Conservation (phyloP, 2,888 invertebrate genomes). For the Pristionchus maxplancki region DNA sequence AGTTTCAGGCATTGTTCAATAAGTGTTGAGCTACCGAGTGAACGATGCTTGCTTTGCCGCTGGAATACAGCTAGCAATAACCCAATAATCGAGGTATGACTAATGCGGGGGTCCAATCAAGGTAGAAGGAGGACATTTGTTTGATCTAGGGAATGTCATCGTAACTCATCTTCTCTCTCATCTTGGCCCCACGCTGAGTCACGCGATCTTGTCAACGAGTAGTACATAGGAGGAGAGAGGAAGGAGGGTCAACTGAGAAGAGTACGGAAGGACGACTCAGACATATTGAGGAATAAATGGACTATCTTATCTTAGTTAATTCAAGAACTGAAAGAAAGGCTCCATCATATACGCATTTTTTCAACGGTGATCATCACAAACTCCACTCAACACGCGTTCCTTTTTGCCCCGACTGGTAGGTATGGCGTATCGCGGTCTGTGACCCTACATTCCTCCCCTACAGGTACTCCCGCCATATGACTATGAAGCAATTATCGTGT, state of each 20-base stretch:
- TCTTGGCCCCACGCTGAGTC: conserved; percentile 6
- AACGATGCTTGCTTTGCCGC: no score
- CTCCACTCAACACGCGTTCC: background rate
- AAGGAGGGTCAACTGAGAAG: background rate
- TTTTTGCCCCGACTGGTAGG: background rate
- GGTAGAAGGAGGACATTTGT: background rate
- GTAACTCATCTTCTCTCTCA: background rate
- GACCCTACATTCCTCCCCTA: background rate
- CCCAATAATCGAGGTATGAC: background rate
- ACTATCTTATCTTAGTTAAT: no score
- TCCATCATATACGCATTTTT: no score
- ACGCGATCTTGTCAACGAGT: conserved; percentile 15
- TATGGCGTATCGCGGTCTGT: background rate
- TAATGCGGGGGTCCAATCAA: background rate
- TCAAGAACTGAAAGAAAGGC: no score
- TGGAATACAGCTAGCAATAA: no score
- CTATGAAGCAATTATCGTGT: conserved; percentile 38
- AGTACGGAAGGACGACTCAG: no score
- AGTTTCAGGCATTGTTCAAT: no score
- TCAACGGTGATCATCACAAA: no score
- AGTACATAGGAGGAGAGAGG: background rate
- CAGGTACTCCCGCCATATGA: conserved; percentile 32
- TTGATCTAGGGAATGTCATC: conserved; percentile 3
- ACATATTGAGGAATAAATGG: no score
- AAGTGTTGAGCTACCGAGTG: no score